Evolutionary conservation across 2,797 vertebrate species (phyloP).

Genomic region (Alectoris magna): DNA sequence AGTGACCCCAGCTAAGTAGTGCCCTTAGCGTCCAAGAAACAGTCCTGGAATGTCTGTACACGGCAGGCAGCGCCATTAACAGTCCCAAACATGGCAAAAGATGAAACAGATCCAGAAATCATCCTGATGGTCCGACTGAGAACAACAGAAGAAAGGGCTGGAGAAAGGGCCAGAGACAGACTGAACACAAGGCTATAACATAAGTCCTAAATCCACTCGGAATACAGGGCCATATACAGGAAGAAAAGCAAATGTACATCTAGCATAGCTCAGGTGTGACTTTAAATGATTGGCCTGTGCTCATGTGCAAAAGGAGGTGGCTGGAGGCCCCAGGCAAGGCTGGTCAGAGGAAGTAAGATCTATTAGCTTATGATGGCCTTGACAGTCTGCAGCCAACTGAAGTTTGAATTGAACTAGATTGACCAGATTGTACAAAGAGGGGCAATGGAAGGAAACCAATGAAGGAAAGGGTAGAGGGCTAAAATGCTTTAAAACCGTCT

Average conservation of each 20-base stretch:
- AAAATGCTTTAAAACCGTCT: neutral
- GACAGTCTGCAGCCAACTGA: neutral
- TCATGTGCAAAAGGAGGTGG: neutral
- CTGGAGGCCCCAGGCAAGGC: neutral
- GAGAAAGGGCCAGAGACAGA: too few species aligned
- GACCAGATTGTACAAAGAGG: neutral
- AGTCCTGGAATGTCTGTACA: neutral
- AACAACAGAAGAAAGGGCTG: too few species aligned
- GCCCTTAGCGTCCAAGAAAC: neutral
- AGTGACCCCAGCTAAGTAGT: neutral
- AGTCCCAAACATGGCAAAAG: neutral
- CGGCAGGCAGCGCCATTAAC: neutral
- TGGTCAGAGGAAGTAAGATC: neutral
- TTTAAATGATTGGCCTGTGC: neutral
- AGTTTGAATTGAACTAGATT: neutral
- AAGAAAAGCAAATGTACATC: accelerated
- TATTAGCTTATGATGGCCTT: neutral
- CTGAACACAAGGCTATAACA: neutral
- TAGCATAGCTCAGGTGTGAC: accelerated
- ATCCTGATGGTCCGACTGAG: neutral
- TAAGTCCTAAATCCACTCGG: neutral
- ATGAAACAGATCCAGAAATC: neutral
- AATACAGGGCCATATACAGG: neutral
- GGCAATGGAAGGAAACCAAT: neutral
- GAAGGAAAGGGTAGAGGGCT: neutral